These are phyloP conservation scores for Poeciliopsis presidionis DNA, from an alignment of 2,797 vertebrate genomes.

Conservation along the genomic window DNA sequence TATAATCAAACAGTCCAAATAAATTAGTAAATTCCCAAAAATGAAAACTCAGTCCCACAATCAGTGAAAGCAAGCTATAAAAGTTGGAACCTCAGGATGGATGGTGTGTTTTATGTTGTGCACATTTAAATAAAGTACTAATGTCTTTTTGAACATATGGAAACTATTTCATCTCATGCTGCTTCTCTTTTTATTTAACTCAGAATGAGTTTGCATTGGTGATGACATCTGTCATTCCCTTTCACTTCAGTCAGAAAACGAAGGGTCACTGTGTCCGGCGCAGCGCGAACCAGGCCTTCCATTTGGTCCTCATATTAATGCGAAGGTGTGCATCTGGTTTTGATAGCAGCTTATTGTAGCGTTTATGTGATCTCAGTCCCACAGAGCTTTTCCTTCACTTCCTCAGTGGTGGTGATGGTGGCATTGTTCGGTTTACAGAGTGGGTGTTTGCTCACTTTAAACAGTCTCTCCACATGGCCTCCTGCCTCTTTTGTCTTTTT, in stretches of 20 bases:
- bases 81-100: constrained; percentile 48
- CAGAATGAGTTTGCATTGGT: not conserved
- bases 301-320: constrained; percentile 19
- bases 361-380: constrained; percentile 56
- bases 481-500: constrained; percentile 87
- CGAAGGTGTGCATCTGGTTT: constrained; percentile 34
- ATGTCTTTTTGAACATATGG: constrained; percentile 32
- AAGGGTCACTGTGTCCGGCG: constrained; percentile 21
- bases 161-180: constrained; percentile 22
- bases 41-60: not conserved
- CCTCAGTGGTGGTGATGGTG: constrained; percentile 70
- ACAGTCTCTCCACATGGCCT: constrained; percentile 83
- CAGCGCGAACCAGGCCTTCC: constrained; percentile 16
- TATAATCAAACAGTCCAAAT: not conserved
- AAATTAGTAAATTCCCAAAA: not conserved
- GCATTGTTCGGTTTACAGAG: constrained; percentile 78
- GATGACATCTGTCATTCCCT: constrained; percentile 18
- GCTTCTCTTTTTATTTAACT: constrained; percentile 21
- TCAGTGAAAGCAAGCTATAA: constrained; percentile 13
- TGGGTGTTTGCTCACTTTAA: constrained; percentile 84
- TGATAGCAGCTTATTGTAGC: constrained; percentile 41
- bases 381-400: constrained; percentile 43
- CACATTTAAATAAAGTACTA: constrained; percentile 27
- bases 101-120: constrained; percentile 33
- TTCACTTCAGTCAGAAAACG: not conserved